Evolutionary conservation across 2,113 vertebrate genomes (phyloP).

Genomic region (Apistogramma diplotaenia): DNA sequence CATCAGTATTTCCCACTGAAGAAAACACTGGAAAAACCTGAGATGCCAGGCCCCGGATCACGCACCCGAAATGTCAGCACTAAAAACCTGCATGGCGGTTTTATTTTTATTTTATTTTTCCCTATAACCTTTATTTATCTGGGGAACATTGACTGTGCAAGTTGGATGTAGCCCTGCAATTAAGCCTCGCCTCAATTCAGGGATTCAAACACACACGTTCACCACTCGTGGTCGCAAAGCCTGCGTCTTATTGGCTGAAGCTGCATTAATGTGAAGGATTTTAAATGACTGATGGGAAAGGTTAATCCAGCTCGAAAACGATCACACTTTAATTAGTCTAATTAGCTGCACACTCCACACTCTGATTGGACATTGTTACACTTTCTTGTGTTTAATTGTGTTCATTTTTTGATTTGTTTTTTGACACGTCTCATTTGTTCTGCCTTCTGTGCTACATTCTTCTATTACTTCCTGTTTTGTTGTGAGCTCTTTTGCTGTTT

Average conservation of each 20-base stretch:
- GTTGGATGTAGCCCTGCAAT: neutral
- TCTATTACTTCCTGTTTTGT: neutral
- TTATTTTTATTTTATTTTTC: conserved; percentile 19
- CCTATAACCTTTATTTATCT: conserved; percentile 39
- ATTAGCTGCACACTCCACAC: no score
- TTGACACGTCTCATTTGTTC: neutral
- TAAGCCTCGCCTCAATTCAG: neutral
- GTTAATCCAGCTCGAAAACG: no score
- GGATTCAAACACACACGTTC: neutral
- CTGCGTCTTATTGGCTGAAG: neutral
- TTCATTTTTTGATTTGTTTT: neutral
- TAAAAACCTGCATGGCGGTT: conserved; percentile 32
- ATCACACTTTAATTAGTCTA: no score
- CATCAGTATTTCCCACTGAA: conserved; percentile 39
- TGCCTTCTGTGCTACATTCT: neutral
- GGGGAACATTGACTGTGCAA: conserved; percentile 26
- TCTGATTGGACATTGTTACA: neutral
- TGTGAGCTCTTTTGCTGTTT: neutral
- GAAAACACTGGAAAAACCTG: conserved; percentile 51
- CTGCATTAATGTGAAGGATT: neutral
- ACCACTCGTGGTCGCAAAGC: neutral
- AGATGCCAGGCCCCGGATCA: conserved; percentile 39
- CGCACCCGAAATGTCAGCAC: conserved; percentile 21
- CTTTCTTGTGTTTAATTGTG: neutral
- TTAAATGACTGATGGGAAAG: neutral